Evolutionary conservation across 2,797 vertebrate species (phyloP), one percentile per base, ranked within the genome.

Genomic region (Oreochromis grahami): DNA sequence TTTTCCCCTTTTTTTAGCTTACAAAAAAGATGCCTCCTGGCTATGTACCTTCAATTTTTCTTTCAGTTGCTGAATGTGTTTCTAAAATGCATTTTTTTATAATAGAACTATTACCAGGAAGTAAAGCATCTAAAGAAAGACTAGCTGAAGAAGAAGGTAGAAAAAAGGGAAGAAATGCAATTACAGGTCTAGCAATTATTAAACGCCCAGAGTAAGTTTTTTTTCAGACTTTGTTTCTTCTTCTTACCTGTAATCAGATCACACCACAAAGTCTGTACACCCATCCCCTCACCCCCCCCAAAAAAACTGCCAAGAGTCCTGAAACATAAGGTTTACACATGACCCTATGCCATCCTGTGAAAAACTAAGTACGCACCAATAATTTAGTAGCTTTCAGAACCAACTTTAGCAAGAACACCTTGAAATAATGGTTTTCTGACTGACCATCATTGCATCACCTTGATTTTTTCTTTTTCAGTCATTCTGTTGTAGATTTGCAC

Each of bases 1-100:
- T 15, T 17, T 19, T 6, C 41, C 9, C 4, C 2, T 41, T 36
- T 21, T 7, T 36, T 29, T 72, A 19, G 14, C 21, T 4, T 36
- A 17, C 26, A 29, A 65, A 36, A 50, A 12, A 38, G 26, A 52
- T 14, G 58, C 86, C 80, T 85, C 21, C 32, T 68, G 8, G 45
- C 21, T 43, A 5, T 79, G 10, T 34, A 51, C 77, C 72, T 82
- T 55, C 4, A 50, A 10, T 55, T 38, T 81, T 60, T 51, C 14
- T 21, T 43, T 38, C 14, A 84, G 55, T 48, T 77, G 32, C 8
- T 77, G 21, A 58, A 79, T 76, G 38, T 4, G 68, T 19, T 26
- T 85, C 26, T 65, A 38, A 48, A 32, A 56, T 32, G 38, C 68
- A 8, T 72, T 48, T 72, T 68, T 29, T 32, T 5, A 11, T 72